Evolutionary conservation across 2,113 vertebrate genomes (phyloP), one percentile per base, ranked within the genome.

Genomic region (Hoplias malabaricus): DNA sequence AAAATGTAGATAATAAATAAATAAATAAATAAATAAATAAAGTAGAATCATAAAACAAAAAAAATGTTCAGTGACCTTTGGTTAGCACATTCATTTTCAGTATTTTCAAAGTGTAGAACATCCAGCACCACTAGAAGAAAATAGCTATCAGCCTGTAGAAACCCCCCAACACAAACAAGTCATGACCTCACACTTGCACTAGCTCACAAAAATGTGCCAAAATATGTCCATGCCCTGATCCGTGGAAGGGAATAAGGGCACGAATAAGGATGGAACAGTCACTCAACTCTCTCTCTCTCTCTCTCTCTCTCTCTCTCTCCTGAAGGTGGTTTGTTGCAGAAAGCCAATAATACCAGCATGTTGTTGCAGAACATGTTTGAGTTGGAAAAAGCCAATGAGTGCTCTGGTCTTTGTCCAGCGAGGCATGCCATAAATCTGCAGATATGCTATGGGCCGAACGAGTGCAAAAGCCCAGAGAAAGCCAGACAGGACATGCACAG

Each of bases 311-410:
- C 29, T 61, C 40, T n/a, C 27, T 43, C 54, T 12, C 71, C 48
- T 70, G 34, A 38, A 79, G 53, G 68, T 23, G 59, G 77, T 81
- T 62, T 78, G 78, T 68, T 82, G 84, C 50, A 63, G 80, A 81
- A 77, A 77, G 71, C 68, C 71, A 76, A 69, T 76, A 71, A 77
- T 75, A 70, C 69, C 63, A 80, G 50, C 63, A 77, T 80, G 79
- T 77, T 83, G 69, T 82, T 59, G 72, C 69, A 74, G 57, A 84
- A 65, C 59, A 81, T 86, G 84, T 79, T 84, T 82, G 48, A 78
- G 78, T 82, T 86, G 80, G 82, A 80, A 53, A 80, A 80, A 73
- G 36, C 4, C 11, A 69, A 57, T 16, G 54, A 70, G 36, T 73
- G 29, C 42, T 53, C 77, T 83, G 77, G 40, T 74, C 54, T 83